Conservation (phyloP, 2,797 vertebrate species). For the Podargus strigoides region DNA sequence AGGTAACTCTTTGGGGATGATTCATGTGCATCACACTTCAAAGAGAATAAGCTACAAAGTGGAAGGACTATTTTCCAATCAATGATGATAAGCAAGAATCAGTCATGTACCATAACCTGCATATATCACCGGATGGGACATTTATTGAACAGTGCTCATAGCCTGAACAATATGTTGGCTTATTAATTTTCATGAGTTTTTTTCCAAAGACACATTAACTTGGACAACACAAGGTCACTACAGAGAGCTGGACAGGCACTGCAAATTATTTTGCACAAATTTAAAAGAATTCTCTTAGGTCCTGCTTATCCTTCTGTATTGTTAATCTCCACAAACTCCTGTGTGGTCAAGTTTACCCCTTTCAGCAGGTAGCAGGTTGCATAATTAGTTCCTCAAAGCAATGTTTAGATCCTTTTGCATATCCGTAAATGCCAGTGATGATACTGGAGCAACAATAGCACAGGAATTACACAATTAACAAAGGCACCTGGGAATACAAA, state of each 20-base stretch:
- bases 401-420: not conserved
- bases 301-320: not conserved
- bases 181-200: constrained; percentile 2
- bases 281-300: not conserved
- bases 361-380: not conserved
- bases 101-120: not conserved
- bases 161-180: not conserved
- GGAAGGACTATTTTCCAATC: not conserved
- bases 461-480: not conserved
- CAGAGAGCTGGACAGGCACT: not conserved
- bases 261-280: not conserved
- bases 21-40: not conserved
- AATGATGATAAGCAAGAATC: not conserved
- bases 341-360: not conserved
- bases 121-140: not conserved
- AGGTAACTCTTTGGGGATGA: not conserved
- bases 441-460: not conserved
- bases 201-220: not conserved
- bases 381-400: not conserved
- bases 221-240: not conserved
- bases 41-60: not conserved
- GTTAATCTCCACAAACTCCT: not conserved
- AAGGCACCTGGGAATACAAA: not conserved
- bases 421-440: not conserved
- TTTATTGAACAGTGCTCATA: not conserved